Percentiles rank a stretch among this genome's conserved stretches.
These are phyloP conservation scores for Chiridota heheva DNA, from an alignment of 35 echinoderm and acorn worm genomes.

Conservation along the genomic window DNA sequence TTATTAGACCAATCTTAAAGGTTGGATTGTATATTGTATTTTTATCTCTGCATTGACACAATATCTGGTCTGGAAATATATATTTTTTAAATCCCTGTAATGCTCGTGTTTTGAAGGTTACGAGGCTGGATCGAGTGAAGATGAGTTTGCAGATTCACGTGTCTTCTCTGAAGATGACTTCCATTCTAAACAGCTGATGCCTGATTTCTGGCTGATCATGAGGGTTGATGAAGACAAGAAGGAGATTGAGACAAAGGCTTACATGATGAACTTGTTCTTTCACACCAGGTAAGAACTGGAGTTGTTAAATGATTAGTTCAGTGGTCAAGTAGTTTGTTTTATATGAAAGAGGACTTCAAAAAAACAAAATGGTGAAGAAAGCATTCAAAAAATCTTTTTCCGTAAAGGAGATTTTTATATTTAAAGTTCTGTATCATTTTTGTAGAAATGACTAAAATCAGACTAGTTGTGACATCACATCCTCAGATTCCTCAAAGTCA, in stretches of 20 bases:
- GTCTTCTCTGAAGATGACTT: slow-evolving; percentile 28
- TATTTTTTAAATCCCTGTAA: not conserved
- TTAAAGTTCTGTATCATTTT: no score
- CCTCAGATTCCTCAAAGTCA: no score
- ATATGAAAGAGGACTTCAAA: no score
- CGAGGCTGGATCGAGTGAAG: slow-evolving; percentile 86
- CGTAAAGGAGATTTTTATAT: not conserved
- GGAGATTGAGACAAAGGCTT: slow-evolving; percentile 35
- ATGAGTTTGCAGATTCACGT: slow-evolving; percentile 58
- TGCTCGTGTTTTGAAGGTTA: slow-evolving; percentile 59
- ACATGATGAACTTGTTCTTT: slow-evolving; percentile 77
- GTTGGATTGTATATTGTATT: no score
- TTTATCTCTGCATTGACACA: no score
- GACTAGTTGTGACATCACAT: no score
- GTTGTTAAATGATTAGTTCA: not conserved
- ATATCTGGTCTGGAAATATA: no score
- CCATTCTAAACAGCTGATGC: slow-evolving; percentile 63
- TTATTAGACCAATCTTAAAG: no score
- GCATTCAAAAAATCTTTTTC: no score
- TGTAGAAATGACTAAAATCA: no score
- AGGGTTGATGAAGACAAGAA: slow-evolving; percentile 76
- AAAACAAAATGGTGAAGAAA: no score
- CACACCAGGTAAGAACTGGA: slow-evolving; percentile 69
- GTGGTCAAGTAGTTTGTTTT: no score
- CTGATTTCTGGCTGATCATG: slow-evolving; percentile 95